Base-by-base conservation (phyloP, 2,113 vertebrate genomes). In the Mormyrus lacerda region DNA sequence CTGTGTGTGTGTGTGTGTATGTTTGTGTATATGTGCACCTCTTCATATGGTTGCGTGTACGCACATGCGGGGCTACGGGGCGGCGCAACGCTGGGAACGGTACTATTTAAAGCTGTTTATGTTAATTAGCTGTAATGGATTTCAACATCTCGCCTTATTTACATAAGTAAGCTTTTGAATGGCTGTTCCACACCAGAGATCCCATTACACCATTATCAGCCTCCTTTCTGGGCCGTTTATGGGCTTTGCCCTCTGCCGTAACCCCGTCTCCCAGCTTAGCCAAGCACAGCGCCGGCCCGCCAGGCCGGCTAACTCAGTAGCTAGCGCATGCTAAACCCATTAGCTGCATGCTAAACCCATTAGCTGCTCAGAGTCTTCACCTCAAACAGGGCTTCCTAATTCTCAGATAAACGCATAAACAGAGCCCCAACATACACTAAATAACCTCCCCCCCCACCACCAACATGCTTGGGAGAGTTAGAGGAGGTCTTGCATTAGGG, bases 101-200 rank as follows among this genome's bases (percentile, higher is more conserved):
- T 89, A 93, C 94, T 93, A 94, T 95, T 94, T 94, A 93, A 94
- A 92, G 94, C 92, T 93, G 93, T 95, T 96, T 95, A 96, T 97
- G 95, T 93, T 97, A 97, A 97, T 98, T 95, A 97, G 95, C 89
- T 89, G 91, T 97, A 97, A 98, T 96, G 96, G 96, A 96, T 97
- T 96, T 92, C 90, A 93, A 94, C 94, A 93, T 93, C 94, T 94
- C 94, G 90, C 91, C 94, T 95, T 92, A 95, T 97, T 97, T 95
- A 96, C 96, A 97, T 97, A 96, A 97, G 95, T 95, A 95, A 93
- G 94, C 94, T 95, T 95, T 92, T 95, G 94, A 95, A 95, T 94
- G 93, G 96, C 94, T 90, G 94, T 96, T 97, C 95, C 95, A 94
- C 95, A 93, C 93, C 95, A 95, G 95, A 95, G 95, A 96, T 93